Evolutionary conservation across 2,888 invertebrate genomes (phyloP).

Genomic region (Limenitis camilla): DNA sequence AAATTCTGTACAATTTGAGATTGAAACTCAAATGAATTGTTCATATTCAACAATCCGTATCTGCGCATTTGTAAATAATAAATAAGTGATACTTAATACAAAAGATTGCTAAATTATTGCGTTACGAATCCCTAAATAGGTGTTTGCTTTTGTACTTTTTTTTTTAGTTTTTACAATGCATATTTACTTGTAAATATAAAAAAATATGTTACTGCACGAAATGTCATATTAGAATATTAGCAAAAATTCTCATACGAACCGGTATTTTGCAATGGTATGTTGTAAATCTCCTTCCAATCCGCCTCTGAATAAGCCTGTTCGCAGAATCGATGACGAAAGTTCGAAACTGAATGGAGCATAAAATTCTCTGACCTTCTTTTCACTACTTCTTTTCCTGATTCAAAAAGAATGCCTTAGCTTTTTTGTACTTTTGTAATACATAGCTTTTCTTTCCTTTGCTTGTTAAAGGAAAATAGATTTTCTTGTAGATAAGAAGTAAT

Average conservation of each 20-base stretch:
- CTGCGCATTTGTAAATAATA: background rate
- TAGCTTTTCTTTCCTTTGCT: too few relatives aligned
- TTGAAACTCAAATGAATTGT: background rate
- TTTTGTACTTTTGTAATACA: background rate
- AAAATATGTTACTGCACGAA: background rate
- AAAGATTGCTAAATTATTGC: background rate
- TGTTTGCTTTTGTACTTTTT: too few relatives aligned
- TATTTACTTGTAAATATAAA: too few relatives aligned
- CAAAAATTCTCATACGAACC: constrained; percentile 12
- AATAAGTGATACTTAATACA: background rate
- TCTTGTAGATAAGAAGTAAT: too few relatives aligned
- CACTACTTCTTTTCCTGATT: constrained; percentile 12
- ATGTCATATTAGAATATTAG: constrained; percentile 15
- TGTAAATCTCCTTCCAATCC: constrained; percentile 34
- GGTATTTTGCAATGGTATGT: constrained; percentile 20
- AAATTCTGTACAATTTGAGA: background rate
- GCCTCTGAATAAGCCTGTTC: constrained; percentile 48
- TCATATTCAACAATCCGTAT: background rate
- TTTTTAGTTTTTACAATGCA: too few relatives aligned
- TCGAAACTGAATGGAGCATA: constrained; percentile 13
- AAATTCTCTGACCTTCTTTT: constrained; percentile 24
- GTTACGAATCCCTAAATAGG: background rate
- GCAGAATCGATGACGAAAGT: constrained; percentile 39
- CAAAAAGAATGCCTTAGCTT: background rate
- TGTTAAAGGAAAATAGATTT: too few relatives aligned